A percentile compares a stretch with the other conserved stretches of the same genome.
Conservation (phyloP, 2,888 invertebrate species). For the Meiosimyza platycephala region DNA sequence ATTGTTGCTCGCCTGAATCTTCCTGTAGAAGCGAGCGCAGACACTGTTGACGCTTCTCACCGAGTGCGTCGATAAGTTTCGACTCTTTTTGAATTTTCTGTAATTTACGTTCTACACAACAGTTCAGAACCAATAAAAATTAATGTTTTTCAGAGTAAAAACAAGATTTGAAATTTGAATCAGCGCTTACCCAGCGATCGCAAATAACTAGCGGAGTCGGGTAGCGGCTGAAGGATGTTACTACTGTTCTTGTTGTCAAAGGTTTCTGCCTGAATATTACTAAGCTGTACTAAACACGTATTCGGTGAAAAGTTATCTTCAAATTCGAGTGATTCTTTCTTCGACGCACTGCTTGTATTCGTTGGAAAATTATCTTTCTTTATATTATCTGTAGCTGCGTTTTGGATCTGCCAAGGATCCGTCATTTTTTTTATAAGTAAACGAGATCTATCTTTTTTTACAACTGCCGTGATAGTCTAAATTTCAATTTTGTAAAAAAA, state of each 20-base stretch:
- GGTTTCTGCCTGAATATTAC: background rate
- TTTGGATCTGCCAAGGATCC: slow-evolving; percentile 57
- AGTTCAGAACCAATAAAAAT: background rate
- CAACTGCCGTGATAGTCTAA: background rate
- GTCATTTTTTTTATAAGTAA: slow-evolving; percentile 43
- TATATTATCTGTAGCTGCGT: slow-evolving; percentile 38
- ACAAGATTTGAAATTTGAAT: background rate
- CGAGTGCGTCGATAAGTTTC: slow-evolving; percentile 68
- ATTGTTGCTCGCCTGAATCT: slow-evolving; percentile 40
- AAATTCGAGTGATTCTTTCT: slow-evolving; percentile 60
- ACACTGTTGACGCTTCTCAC: slow-evolving; percentile 69
- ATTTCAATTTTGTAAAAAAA: no score
- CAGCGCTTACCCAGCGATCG: slow-evolving; percentile 73
- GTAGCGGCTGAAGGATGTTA: slow-evolving; percentile 65
- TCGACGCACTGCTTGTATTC: slow-evolving; percentile 22
- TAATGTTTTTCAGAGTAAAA: background rate
- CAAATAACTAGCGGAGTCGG: slow-evolving; percentile 67
- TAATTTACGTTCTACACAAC: slow-evolving; percentile 65
- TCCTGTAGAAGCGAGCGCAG: slow-evolving; percentile 68
- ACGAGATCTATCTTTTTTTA: background rate
- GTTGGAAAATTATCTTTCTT: slow-evolving; percentile 24
- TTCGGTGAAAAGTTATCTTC: slow-evolving; percentile 71
- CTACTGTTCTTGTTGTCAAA: slow-evolving; percentile 51
- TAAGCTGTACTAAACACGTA: slow-evolving; percentile 15
- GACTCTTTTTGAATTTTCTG: slow-evolving; percentile 68